These are phyloP conservation scores for Papilio protenor DNA, from an alignment of 2,888 invertebrate species.

Conservation along the genomic window DNA sequence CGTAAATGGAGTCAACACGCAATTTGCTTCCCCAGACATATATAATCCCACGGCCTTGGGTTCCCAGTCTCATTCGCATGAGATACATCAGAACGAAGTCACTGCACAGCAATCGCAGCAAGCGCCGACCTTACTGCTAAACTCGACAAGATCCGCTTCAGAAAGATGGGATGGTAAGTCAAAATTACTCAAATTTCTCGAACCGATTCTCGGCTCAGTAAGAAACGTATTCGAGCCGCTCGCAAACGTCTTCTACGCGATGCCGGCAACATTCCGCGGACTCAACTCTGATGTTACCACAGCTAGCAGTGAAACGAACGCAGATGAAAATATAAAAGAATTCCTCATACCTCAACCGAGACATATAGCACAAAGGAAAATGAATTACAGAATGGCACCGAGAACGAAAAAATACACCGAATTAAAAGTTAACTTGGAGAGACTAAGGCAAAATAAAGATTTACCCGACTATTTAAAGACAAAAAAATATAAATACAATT, in stretches of 20 bases:
- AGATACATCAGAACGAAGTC: conserved; percentile 76
- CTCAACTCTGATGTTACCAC: conserved; percentile 72
- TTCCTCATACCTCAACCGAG: conserved; percentile 76
- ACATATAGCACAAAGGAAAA: conserved; percentile 76
- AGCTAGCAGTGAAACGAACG: conserved; percentile 61
- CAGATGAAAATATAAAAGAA: conserved; percentile 66
- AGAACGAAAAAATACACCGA: conserved; percentile 75
- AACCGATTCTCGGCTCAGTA: conserved; percentile 73
- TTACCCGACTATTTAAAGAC: conserved; percentile 76
- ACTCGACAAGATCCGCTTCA: conserved; percentile 72
- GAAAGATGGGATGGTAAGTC: conserved; percentile 84
- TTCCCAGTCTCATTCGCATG: conserved; percentile 70
- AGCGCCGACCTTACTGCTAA: conserved; percentile 73
- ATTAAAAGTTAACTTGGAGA: conserved; percentile 72
- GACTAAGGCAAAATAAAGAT: conserved; percentile 76
- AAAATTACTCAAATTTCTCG: conserved; percentile 75
- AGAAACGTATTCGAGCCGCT: conserved; percentile 73
- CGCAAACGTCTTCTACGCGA: conserved; percentile 73
- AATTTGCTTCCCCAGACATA: conserved; percentile 79
- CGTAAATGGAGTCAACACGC: conserved; percentile 79
- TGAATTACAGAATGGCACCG: conserved; percentile 61
- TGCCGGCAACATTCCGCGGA: conserved; percentile 76
- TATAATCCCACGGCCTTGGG: conserved; percentile 77
- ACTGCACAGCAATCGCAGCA: conserved; percentile 83
- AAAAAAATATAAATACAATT: conserved; percentile 79